Evolutionary conservation across 2,888 invertebrate species (phyloP).

Genomic region (Phytoseiulus persimilis): DNA sequence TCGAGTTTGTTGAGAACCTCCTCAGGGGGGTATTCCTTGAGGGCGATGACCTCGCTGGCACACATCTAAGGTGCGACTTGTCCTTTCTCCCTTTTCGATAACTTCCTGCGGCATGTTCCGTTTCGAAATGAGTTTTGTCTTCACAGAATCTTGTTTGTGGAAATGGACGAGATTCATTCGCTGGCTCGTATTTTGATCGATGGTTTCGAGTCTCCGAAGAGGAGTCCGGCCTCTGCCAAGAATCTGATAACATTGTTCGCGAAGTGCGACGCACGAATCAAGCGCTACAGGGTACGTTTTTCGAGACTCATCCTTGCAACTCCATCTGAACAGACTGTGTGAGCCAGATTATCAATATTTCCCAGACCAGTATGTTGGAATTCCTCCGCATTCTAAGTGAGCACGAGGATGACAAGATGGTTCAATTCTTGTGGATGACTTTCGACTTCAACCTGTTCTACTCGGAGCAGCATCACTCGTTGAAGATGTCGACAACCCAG

Average conservation of each 20-base stretch:
- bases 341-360: neutral
- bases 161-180: neutral
- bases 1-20: slow-evolving; percentile 14
- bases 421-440: slow-evolving; percentile 29
- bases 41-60: slow-evolving; percentile 20
- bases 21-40: slow-evolving; percentile 13
- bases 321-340: too few species aligned
- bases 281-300: neutral
- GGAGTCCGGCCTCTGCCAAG: neutral
- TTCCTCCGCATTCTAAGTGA: slow-evolving; percentile 26
- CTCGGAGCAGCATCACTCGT: slow-evolving; percentile 15
- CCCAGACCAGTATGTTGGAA: slow-evolving; percentile 8
- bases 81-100: neutral
- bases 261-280: neutral
- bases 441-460: slow-evolving; percentile 38
- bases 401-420: slow-evolving; percentile 37
- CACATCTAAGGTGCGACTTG: slow-evolving; percentile 6
- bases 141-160: neutral
- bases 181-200: neutral
- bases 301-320: too few species aligned
- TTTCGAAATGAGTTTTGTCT: too few species aligned
- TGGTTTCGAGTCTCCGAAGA: neutral
- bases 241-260: neutral
- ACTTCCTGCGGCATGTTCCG: neutral
- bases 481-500: slow-evolving; percentile 14